phyloP scores from a whole-genome alignment of 2,888 invertebrate genomes.

The Prostheceraeus crozeri region DNA sequence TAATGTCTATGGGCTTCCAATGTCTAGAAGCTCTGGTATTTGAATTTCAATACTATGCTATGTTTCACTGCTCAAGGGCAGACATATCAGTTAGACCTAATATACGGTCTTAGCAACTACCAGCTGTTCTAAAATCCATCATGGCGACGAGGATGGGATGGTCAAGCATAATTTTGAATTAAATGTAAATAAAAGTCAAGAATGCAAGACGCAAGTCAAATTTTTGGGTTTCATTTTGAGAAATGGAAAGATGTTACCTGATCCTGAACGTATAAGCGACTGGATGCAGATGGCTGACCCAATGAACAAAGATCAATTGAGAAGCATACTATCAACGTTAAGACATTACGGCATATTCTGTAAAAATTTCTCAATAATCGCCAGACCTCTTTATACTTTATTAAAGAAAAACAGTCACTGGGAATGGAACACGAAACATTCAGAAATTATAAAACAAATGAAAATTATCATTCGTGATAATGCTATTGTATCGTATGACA shows the following conservation, averaged over 20 bases:
- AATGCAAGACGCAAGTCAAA: conserved; percentile 19
- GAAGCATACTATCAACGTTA: background rate
- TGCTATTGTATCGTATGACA: background rate
- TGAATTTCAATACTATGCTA: no score
- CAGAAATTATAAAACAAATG: background rate
- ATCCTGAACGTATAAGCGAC: conserved; percentile 30
- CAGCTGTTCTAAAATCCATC: no score
- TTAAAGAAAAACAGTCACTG: background rate
- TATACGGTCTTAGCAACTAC: no score
- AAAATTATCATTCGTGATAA: background rate
- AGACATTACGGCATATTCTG: background rate
- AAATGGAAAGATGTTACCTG: conserved; percentile 29
- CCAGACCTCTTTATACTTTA: conserved; percentile 9
- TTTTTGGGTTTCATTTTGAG: conserved; percentile 27
- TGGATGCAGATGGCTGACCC: no score
- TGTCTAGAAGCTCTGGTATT: no score
- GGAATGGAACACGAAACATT: background rate
- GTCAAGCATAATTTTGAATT: conserved; percentile 18
- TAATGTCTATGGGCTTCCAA: no score
- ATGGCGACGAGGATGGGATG: no score
- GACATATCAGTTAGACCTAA: no score
- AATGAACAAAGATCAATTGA: conserved; percentile 13
- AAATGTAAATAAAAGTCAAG: conserved; percentile 20
- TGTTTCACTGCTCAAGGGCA: no score
- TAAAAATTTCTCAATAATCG: background rate